Conservation (phyloP, 2,797 vertebrate species). For the Thaleichthys pacificus region DNA sequence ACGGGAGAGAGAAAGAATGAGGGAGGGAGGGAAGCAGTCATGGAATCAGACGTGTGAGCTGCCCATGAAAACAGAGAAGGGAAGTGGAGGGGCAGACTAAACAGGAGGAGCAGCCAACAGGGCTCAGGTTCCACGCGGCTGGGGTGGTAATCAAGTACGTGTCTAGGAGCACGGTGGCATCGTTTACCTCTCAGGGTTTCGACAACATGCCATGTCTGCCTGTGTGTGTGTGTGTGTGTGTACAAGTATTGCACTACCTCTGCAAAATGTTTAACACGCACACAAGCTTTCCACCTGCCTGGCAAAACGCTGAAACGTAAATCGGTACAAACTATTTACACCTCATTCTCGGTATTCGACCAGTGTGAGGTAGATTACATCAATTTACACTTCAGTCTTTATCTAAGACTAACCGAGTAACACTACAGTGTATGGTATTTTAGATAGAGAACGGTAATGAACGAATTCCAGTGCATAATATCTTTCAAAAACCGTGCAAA, state of each 20-base stretch:
- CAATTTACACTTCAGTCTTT: background rate
- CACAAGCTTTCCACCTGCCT: slow-evolving; percentile 34
- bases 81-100: background rate
- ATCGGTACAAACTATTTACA: slow-evolving; percentile 18
- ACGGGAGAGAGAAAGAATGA: background rate
- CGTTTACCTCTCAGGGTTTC: slow-evolving; percentile 23
- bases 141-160: slow-evolving; percentile 14
- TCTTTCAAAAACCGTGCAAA: background rate
- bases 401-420: too few relatives aligned
- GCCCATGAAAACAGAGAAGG: background rate
- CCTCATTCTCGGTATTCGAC: background rate
- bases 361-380: too few relatives aligned
- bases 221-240: background rate
- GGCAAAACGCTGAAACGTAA: slow-evolving; percentile 28
- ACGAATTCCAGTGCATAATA: slow-evolving; percentile 7
- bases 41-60: background rate
- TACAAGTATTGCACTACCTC: slow-evolving; percentile 13
- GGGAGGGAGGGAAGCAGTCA: background rate
- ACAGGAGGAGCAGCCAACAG: background rate
- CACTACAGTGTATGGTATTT: too few relatives aligned
- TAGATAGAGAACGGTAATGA: too few relatives aligned
- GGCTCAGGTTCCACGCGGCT: slow-evolving; percentile 8
- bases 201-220: slow-evolving; percentile 6
- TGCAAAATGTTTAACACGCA: slow-evolving; percentile 14
- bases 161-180: slow-evolving; percentile 15